Percentiles rank a stretch among this genome's conserved stretches.
Evolutionary conservation across 2,113 vertebrate species (phyloP).

Genomic region (Pluvialis apricaria): DNA sequence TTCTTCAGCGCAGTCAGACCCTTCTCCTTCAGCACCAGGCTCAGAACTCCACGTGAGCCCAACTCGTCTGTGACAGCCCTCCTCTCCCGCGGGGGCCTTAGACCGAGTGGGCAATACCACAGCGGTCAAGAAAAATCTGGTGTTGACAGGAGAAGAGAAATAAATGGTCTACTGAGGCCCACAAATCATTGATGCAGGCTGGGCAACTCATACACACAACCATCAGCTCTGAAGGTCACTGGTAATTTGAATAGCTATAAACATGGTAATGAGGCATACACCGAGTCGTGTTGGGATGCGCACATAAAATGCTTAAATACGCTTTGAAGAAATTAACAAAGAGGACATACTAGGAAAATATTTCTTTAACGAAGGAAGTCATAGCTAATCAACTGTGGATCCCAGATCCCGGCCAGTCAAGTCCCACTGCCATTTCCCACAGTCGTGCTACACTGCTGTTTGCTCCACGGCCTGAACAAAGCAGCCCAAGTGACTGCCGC

Average conservation of each 20-base stretch:
- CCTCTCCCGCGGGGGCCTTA: fast-evolving
- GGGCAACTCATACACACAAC: fast-evolving
- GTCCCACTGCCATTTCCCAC: background rate
- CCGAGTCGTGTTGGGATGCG: fast-evolving
- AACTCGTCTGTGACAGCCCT: background rate
- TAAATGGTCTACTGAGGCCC: background rate
- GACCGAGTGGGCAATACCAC: fast-evolving
- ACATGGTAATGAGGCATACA: background rate
- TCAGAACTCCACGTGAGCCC: background rate
- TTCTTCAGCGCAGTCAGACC: background rate
- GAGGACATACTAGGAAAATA: background rate
- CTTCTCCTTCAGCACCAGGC: background rate
- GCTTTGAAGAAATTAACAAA: background rate
- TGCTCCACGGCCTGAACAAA: background rate
- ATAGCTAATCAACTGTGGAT: background rate
- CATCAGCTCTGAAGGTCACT: background rate
- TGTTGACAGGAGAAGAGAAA: background rate
- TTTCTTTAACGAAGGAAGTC: background rate
- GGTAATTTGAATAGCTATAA: background rate
- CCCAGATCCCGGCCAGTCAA: background rate
- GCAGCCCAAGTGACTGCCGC: background rate
- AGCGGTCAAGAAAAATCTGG: background rate
- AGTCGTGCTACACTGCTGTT: fast-evolving
- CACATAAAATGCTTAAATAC: fast-evolving
- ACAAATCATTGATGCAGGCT: background rate